Evolutionary conservation across 2,797 vertebrate genomes (phyloP), one percentile per base, ranked within the genome.

Genomic region (Thunnus albacares): DNA sequence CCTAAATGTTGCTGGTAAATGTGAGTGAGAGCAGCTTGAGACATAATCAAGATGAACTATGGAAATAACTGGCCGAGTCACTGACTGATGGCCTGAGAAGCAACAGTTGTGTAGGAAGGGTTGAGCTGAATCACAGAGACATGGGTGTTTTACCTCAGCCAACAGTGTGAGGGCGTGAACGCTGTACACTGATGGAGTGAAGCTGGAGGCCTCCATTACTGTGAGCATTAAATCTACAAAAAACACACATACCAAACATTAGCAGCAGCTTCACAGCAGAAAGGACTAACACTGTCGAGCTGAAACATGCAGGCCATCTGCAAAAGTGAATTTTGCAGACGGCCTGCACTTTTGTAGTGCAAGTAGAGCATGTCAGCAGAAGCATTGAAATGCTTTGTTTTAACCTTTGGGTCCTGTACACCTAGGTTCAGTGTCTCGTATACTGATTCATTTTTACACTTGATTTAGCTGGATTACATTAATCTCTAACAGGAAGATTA

Each of bases 141-240:
- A 14, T 13, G 6, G 49, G 70, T 74, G 74, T 84, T 92, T 96
- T 98, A 99, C 98, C 97, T 99, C 98, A 47, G 98, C 97, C 84
- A 99, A 93, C 84, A 99, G 94, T 2, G 97, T 99, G 95, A 99
- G 89, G 11, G 98, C 98, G 79, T 99, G 98, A 81, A 99, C 98
- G 72, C 98, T 99, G 91, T 98, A 99, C 62, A 99, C 96, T 63
- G 98, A 99, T 60, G 98, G 98, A 92, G 98, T 98, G 89, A 98
- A 97, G 92, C 94, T 97, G 90, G 98, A 98, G 35, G 97, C 97
- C 95, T 99, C 98, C 96, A 97, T 96, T 89, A 98, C 97, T 89
- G 98, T 98, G 91, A 96, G 97, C 92, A 99, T 96, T 95, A 98
- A 96, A 96, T 99, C 98, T 99, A 95, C 81, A 95, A 93, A 30